Evolutionary conservation across 2,888 invertebrate species (phyloP).

Genomic region (Willowsia nigromaculata): DNA sequence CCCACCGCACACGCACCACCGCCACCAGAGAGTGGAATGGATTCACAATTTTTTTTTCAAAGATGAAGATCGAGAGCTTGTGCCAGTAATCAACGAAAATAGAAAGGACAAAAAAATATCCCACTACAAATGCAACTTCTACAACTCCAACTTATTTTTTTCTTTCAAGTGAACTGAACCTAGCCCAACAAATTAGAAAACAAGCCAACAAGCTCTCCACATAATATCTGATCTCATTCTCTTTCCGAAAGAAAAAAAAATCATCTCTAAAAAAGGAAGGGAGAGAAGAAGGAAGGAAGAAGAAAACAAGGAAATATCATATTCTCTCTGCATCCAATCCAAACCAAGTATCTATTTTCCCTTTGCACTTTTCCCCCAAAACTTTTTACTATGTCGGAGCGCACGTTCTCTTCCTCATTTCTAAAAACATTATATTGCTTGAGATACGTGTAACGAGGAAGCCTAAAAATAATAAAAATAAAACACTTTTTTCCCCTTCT

Average conservation of each 20-base stretch:
- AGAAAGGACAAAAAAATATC: constrained; percentile 20
- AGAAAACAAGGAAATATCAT: constrained; percentile 66
- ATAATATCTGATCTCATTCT: background rate
- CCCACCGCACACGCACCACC: background rate
- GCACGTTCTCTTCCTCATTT: constrained; percentile 44
- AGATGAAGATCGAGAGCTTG: constrained; percentile 50
- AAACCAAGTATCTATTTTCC: constrained; percentile 38
- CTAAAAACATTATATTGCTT: constrained; percentile 42
- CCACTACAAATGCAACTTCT: background rate
- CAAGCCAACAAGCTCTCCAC: background rate
- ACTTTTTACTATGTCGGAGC: constrained; percentile 30
- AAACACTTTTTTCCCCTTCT: constrained; percentile 39
- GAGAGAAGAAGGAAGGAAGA: background rate
- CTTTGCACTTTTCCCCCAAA: constrained; percentile 19
- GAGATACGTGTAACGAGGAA: constrained; percentile 6
- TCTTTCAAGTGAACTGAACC: constrained; percentile 38
- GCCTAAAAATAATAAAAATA: constrained; percentile 28
- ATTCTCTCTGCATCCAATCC: constrained; percentile 37
- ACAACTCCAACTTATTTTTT: background rate
- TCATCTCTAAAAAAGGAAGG: background rate
- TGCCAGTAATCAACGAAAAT: constrained; percentile 61
- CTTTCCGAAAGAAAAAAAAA: background rate
- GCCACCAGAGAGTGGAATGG: too few species aligned
- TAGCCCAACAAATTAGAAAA: constrained; percentile 68
- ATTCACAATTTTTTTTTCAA: too few species aligned